Conservation (phyloP, 2,113 vertebrate species). For the Brachionichthys hirsutus region DNA sequence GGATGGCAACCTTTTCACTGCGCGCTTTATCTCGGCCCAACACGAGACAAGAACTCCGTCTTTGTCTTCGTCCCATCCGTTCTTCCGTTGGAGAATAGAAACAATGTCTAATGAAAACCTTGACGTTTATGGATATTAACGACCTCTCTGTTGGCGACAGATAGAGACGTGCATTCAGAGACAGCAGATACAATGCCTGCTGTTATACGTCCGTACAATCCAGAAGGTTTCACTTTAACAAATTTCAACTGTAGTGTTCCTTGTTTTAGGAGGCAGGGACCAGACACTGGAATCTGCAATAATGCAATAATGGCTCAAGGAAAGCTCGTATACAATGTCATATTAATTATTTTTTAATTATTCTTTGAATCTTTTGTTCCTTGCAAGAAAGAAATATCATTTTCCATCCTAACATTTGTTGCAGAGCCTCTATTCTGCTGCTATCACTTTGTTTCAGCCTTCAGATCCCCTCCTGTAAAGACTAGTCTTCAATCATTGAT, state of each 20-base stretch:
- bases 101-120: constrained; percentile 50
- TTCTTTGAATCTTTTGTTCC: no score
- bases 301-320: no score
- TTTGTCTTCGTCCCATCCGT: constrained; percentile 45
- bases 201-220: background rate
- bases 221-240: constrained; percentile 6
- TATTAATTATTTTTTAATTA: no score
- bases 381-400: no score
- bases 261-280: no score
- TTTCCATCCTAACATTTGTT: no score
- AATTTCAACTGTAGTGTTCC: background rate
- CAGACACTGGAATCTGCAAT: no score
- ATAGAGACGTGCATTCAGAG: constrained; percentile 20
- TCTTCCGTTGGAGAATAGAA: constrained; percentile 43
- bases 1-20: constrained; percentile 75
- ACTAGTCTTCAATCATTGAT: no score
- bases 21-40: constrained; percentile 62
- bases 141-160: constrained; percentile 19
- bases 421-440: no score
- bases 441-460: no score
- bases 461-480: no score
- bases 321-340: no score
- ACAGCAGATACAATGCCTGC: constrained; percentile 31
- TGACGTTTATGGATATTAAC: constrained; percentile 70
- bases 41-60: constrained; percentile 59